phyloP scores from a whole-genome alignment of 2,113 vertebrate species.

The Boleophthalmus pectinirostris region DNA sequence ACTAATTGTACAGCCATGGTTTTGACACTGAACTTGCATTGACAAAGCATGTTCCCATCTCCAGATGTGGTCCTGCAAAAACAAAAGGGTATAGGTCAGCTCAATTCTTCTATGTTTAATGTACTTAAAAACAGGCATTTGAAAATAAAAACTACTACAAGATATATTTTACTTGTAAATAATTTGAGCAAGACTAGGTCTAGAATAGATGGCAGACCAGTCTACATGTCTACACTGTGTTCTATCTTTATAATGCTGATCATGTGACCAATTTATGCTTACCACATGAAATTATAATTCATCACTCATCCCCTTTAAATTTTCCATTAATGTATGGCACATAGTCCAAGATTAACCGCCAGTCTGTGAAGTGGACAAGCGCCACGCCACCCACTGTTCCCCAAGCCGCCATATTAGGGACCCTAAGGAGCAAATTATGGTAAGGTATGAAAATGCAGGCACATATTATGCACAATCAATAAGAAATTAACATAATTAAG shows the following conservation, averaged over 20 bases:
- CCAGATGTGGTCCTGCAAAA: constrained; percentile 50
- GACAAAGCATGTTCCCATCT: constrained; percentile 16
- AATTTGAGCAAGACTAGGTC: too few relatives aligned
- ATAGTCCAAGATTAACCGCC: constrained; percentile 89
- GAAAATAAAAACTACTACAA: neutral
- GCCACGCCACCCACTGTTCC: constrained; percentile 78
- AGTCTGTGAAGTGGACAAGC: constrained; percentile 88
- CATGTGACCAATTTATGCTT: neutral
- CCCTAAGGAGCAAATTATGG: constrained; percentile 74
- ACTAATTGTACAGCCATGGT: constrained; percentile 28
- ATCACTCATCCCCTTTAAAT: constrained; percentile 80
- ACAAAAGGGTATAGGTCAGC: constrained; percentile 16
- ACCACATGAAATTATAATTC: constrained; percentile 51
- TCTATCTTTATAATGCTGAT: neutral
- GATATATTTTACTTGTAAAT: too few relatives aligned
- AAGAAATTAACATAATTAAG: neutral
- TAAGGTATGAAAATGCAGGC: neutral
- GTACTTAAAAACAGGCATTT: neutral
- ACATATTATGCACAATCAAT: neutral
- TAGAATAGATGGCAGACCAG: neutral
- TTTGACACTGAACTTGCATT: constrained; percentile 24
- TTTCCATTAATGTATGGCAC: constrained; percentile 91
- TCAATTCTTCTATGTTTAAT: neutral
- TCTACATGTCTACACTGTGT: neutral
- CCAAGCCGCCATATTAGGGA: constrained; percentile 82